These are phyloP conservation scores for Eristalis intricaria DNA, from an alignment of 2,888 invertebrate species.

Conservation along the genomic window DNA sequence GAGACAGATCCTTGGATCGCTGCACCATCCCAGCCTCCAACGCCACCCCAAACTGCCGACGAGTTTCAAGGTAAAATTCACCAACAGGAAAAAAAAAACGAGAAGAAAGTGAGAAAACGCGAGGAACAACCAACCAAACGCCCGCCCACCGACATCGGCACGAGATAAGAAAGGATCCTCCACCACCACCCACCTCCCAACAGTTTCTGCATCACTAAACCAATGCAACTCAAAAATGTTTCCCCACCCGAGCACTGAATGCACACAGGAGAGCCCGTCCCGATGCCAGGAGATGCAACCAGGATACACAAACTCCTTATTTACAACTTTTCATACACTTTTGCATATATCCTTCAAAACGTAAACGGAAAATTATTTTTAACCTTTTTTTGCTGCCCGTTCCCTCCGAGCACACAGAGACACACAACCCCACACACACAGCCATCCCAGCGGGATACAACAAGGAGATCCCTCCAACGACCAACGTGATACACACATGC, in stretches of 20 bases:
- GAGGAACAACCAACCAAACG: background rate
- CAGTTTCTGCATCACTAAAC: conserved; percentile 70
- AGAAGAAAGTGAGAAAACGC: conserved; percentile 29
- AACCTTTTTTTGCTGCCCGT: conserved; percentile 1
- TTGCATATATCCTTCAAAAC: conserved; percentile 72
- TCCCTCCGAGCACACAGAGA: background rate
- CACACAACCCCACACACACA: background rate
- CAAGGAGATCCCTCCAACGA: conserved; percentile 47
- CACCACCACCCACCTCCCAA: conserved; percentile 8
- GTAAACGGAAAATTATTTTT: conserved; percentile 63
- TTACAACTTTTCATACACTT: conserved; percentile 71
- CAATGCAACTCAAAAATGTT: conserved; percentile 66
- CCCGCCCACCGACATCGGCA: conserved; percentile 44
- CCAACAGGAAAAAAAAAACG: conserved; percentile 2
- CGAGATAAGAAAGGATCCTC: conserved; percentile 64
- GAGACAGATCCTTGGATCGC: conserved; percentile 51
- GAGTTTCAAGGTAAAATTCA: conserved; percentile 1
- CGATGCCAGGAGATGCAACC: conserved; percentile 46
- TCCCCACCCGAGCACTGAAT: conserved; percentile 6
- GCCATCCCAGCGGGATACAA: conserved; percentile 65
- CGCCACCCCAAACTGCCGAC: background rate
- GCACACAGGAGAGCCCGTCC: background rate
- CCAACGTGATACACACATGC: conserved; percentile 75
- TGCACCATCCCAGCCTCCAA: conserved; percentile 2
- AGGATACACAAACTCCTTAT: conserved; percentile 64